Conservation (phyloP, 2,797 vertebrate species). For the Pangasius krempfi region DNA sequence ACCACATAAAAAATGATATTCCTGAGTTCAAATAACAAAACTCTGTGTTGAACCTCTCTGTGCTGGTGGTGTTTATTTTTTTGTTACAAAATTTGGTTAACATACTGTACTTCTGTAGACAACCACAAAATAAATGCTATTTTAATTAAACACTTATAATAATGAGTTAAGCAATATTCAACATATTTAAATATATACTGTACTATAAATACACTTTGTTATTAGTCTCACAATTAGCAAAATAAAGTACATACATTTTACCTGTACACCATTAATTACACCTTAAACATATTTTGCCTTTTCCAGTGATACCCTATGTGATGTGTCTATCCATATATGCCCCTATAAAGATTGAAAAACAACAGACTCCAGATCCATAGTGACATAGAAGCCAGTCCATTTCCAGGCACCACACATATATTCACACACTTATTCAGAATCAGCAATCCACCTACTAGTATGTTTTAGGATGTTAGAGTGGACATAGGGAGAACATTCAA, state of each 20-base stretch:
- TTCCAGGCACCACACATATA: neutral
- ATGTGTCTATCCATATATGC: neutral
- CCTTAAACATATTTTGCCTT: neutral
- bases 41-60: neutral
- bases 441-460: neutral
- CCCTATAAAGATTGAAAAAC: neutral
- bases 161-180: neutral
- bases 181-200: neutral
- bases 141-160: neutral
- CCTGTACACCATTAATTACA: neutral
- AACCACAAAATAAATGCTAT: neutral
- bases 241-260: neutral
- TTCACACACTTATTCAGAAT: constrained; percentile 3
- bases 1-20: neutral
- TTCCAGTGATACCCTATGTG: neutral
- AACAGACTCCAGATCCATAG: neutral
- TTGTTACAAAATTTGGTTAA: neutral
- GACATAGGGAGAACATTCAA: neutral
- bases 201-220: neutral
- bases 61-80: neutral
- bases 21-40: neutral
- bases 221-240: neutral
- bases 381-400: neutral
- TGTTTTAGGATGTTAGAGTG: neutral
- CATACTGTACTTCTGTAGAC: neutral